phyloP scores from a whole-genome alignment of 1,140 invertebrate species.

The Chelonus insularis region DNA sequence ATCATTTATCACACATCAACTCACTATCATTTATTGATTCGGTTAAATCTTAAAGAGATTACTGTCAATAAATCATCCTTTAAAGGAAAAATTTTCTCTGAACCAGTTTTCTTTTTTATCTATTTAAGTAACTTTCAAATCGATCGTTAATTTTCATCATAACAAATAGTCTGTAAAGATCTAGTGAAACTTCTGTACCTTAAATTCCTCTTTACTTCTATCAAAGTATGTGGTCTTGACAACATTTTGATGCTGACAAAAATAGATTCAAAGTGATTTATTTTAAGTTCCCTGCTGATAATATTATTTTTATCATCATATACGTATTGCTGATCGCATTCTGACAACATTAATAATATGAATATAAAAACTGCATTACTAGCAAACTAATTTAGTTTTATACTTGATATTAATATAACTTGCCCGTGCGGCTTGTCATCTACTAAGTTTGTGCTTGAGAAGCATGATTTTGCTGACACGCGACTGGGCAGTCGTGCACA shows the following conservation, averaged over 20 bases:
- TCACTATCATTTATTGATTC: not conserved
- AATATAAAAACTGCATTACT: too few species aligned
- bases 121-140: conserved; percentile 14
- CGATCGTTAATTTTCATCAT: not conserved
- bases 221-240: not conserved
- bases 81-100: conserved; percentile 17
- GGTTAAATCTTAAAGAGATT: not conserved
- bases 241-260: too few species aligned
- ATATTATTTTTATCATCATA: too few species aligned
- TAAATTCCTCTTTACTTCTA: too few species aligned
- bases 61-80: conserved; percentile 10
- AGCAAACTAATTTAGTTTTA: too few species aligned
- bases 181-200: not conserved
- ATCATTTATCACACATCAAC: not conserved
- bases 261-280: too few species aligned
- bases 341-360: too few species aligned
- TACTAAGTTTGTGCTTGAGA: not conserved
- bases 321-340: too few species aligned
- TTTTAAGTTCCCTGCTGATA: too few species aligned
- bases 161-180: too few species aligned
- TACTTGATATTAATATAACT: not conserved
- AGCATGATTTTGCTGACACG: conserved; percentile 15
- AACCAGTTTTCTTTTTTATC: conserved; percentile 23
- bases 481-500: conserved; percentile 15
- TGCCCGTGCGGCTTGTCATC: not conserved